Evolutionary conservation across 2,113 vertebrate genomes (phyloP), one percentile per base, ranked within the genome.

Genomic region (Gallinago undulata): DNA sequence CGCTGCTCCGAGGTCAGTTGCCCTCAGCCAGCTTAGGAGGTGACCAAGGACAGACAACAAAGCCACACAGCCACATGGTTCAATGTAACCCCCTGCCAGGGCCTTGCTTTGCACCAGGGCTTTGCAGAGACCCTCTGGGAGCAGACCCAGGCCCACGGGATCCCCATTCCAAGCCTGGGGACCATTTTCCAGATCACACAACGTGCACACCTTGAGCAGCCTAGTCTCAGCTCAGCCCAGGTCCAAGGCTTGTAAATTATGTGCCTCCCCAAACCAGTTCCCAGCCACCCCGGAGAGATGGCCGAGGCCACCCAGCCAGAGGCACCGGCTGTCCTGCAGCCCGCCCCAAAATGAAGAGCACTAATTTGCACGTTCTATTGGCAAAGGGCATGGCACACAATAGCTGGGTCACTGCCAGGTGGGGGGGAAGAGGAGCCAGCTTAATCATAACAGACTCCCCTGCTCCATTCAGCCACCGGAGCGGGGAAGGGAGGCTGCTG

Each of bases 61-160:
- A 55, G 31, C 35, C 50, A 9, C 23, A n/a, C 1, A 1, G 30
- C 5, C 14, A 0, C 2, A 0, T 5, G 41, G 24, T 53, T 30
- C 53, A 56, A 56, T 1, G 9, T 13, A 47, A 6, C 3, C 31
- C 19, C 1, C 7, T 28, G 30, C 13, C 37, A 53, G 51, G 19
- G 33, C 10, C 21, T 62, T 30, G 60, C 70, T 35, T 62, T 17
- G 63, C 73, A 47, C 55, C 55, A 11, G 23, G 31, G n/a, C 35
- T 55, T 2, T 19, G 28, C 68, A 84, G 28, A 45, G 63, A 45
- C 6, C 22, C 23, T 30, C 68, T 18, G 50, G 25, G 59, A 82
- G 12, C 43, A 55, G 53, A 75, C 31, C n/a, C 67, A 18, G 60
- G 5, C 19, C 43, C 24, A n/a, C 3, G 3, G 43, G 59, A 27